Conservation (phyloP, 2,797 vertebrate genomes). For the Tapirus indicus region DNA sequence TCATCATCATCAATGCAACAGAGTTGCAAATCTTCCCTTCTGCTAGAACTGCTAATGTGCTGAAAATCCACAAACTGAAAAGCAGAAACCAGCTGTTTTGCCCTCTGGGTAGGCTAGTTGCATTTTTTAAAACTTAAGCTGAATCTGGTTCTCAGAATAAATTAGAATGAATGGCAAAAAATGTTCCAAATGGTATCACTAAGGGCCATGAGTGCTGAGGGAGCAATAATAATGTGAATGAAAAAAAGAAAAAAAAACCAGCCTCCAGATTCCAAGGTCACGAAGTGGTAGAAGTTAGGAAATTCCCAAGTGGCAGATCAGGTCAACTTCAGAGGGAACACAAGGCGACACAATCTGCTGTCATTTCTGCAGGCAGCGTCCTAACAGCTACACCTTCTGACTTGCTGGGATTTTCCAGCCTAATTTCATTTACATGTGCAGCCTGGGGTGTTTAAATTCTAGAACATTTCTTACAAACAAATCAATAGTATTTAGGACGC, state of each 20-base stretch:
- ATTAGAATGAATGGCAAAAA: slow-evolving; percentile 36
- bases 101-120: neutral
- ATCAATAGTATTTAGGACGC: neutral
- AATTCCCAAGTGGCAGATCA: neutral
- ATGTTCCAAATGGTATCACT: neutral
- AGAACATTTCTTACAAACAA: neutral
- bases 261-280: slow-evolving; percentile 24
- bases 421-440: neutral
- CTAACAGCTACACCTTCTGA: neutral
- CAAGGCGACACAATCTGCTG: rapidly evolving
- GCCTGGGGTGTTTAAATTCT: neutral
- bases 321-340: neutral
- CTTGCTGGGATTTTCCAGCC: neutral
- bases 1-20: neutral
- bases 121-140: neutral
- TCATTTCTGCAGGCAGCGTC: rapidly evolving
- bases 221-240: neutral
- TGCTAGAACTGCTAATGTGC: neutral
- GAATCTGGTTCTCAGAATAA: slow-evolving; percentile 61
- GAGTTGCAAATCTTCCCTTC: neutral
- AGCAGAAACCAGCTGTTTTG: slow-evolving; percentile 39
- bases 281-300: neutral
- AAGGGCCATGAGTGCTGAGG: neutral
- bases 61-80: neutral
- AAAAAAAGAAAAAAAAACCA: neutral